These are phyloP conservation scores for Sipha flava DNA, from an alignment of 1,140 invertebrate species.

Conservation along the genomic window DNA sequence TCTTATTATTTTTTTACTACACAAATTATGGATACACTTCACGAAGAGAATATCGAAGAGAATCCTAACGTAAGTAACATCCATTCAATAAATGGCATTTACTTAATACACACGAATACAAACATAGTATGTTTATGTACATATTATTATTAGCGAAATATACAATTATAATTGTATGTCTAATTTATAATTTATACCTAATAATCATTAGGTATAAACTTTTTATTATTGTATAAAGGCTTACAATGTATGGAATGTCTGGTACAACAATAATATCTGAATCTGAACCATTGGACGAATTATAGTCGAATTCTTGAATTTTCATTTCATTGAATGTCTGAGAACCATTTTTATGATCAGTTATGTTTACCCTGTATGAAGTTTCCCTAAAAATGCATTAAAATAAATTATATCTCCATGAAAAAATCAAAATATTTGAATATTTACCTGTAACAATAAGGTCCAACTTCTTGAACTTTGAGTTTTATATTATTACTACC, in stretches of 20 bases:
- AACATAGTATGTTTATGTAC: no score
- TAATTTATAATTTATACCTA: no score
- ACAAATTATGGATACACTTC: no score
- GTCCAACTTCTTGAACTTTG: conserved; percentile 68
- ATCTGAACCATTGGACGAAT: conserved; percentile 45
- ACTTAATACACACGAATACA: no score
- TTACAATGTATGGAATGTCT: conserved; percentile 51
- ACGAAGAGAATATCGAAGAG: no score
- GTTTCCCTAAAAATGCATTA: not conserved
- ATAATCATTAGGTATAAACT: no score
- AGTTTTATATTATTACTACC: conserved; percentile 62
- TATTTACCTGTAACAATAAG: conserved; percentile 75
- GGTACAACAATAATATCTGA: conserved; percentile 47
- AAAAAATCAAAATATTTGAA: not conserved
- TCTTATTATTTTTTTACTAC: no score
- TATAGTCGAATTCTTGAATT: conserved; percentile 46
- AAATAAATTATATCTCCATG: not conserved
- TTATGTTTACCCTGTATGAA: conserved; percentile 10
- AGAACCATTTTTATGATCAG: conserved; percentile 48
- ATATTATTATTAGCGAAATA: no score
- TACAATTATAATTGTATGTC: no score
- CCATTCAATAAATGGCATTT: no score
- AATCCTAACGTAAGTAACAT: no score
- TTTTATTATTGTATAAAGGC: conserved; percentile 25
- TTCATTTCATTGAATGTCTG: conserved; percentile 50